These are phyloP conservation scores for Nycticebus coucang DNA, from an alignment of 2,113 vertebrate species.

Conservation along the genomic window DNA sequence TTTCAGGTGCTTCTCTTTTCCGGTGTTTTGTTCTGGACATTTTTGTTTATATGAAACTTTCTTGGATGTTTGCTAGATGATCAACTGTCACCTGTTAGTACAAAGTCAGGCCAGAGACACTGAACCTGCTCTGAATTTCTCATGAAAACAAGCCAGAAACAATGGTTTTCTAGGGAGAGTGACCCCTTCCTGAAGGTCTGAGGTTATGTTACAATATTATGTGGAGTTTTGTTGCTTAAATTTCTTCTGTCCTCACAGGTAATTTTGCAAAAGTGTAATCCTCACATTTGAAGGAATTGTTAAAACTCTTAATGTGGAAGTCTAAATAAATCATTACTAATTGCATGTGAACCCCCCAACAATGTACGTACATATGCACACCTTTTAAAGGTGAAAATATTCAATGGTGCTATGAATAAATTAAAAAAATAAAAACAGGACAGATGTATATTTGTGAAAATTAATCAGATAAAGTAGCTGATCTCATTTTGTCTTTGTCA, in stretches of 20 bases:
- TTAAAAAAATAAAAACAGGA: slow-evolving; percentile 57
- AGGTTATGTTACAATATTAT: slow-evolving; percentile 81
- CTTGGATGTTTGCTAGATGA: neutral
- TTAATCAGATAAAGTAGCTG: neutral
- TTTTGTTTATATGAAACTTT: slow-evolving; percentile 43
- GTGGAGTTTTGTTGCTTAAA: slow-evolving; percentile 83
- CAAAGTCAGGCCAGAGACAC: neutral
- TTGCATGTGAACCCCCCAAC: slow-evolving; percentile 24
- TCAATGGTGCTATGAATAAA: slow-evolving; percentile 82
- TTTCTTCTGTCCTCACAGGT: slow-evolving; percentile 53
- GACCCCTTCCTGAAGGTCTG: slow-evolving; percentile 25
- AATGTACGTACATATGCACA: slow-evolving; percentile 35
- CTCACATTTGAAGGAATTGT: neutral
- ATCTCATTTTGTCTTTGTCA: neutral
- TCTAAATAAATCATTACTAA: slow-evolving; percentile 53
- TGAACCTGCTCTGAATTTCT: slow-evolving; percentile 37
- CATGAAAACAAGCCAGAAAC: slow-evolving; percentile 29
- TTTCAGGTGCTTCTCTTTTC: neutral
- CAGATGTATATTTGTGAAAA: slow-evolving; percentile 47
- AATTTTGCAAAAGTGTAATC: neutral
- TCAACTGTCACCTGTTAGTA: neutral
- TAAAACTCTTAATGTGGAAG: neutral
- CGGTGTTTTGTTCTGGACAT: neutral
- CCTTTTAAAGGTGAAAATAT: slow-evolving; percentile 71
- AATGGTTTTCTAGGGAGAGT: slow-evolving; percentile 49